Evolutionary conservation across 2,113 vertebrate species (phyloP), one percentile per base, ranked within the genome.

Genomic region (Lichenostomus cassidix): DNA sequence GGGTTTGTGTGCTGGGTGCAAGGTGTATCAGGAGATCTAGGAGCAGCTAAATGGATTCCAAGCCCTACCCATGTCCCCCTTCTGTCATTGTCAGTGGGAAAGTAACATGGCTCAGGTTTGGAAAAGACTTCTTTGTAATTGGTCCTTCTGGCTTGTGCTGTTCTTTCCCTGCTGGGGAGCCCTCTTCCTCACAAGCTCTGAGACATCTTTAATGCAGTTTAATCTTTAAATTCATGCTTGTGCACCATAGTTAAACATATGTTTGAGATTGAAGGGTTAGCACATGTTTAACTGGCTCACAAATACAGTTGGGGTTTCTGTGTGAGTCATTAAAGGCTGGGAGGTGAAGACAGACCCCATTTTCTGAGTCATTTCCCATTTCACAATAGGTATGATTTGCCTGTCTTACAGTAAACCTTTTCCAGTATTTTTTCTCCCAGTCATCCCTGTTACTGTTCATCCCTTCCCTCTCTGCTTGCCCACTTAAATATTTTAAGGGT

Each of bases 351-450:
- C 49, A 88, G 47, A 69, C 47, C 37, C 49, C 74, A 58, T 84
- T 87, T 84, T 67, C 88, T 83, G 91, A 80, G 79, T 93, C 16
- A 73, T 80, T 85, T 92, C 63, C 76, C 46, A 15, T 47, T 76
- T 83, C 28, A 68, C 46, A 53, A 11, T 21, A 64, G 11, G 13
- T 59, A 12, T 1, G 1, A n/a, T 90, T 41, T 79, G 75, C 24
- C 12, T 39, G 67, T 50, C 10, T 6, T 16, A 7, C 28, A 70
- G 15, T 27, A 63, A 70, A 75, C 12, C 17, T 65, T 44, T 39
- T 35, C 15, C 56, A 78, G 55, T 67, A 19, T n/a, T 70, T 60
- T 47, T 91, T 75, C 21, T 73, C 47, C 39, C 62, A 83, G 39
- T 35, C 27, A 29, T 28, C 23, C 37, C 21, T 68, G 41, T 56